These are phyloP conservation scores for Melitaea athalia DNA, from an alignment of 2,888 invertebrate genomes.

Conservation along the genomic window DNA sequence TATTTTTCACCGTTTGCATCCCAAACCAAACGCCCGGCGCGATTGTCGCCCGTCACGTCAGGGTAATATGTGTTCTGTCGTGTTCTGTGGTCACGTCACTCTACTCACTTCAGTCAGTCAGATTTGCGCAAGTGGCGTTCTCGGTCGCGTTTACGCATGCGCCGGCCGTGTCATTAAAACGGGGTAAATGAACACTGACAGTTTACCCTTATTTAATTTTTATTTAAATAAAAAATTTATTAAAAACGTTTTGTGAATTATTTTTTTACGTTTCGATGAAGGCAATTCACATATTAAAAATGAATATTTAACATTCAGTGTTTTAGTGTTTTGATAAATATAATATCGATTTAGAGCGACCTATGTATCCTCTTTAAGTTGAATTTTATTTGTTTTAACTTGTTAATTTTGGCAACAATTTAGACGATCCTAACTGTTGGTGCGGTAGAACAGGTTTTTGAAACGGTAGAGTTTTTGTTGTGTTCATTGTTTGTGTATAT, in stretches of 20 bases:
- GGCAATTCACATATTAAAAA: constrained; percentile 41
- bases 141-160: constrained; percentile 54
- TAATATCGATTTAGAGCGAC: constrained; percentile 68
- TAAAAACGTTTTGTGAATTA: constrained; percentile 53
- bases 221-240: constrained; percentile 50
- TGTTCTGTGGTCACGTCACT: constrained; percentile 40
- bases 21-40: constrained; percentile 29
- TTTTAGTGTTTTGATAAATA: constrained; percentile 44
- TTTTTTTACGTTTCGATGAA: constrained; percentile 55
- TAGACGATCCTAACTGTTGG: constrained; percentile 57
- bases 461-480: constrained; percentile 70
- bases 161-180: constrained; percentile 53
- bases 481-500: constrained; percentile 53
- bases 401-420: constrained; percentile 73
- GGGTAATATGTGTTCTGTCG: too few relatives aligned
- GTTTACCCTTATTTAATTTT: constrained; percentile 55
- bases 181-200: constrained; percentile 65
- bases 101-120: too few relatives aligned
- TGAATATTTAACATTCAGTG: constrained; percentile 41
- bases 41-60: constrained; percentile 32
- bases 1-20: constrained; percentile 28
- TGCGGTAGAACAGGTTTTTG: constrained; percentile 68
- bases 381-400: constrained; percentile 57
- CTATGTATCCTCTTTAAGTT: constrained; percentile 58
- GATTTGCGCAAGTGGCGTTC: constrained; percentile 67